A percentile compares a stretch with the other conserved stretches of the same genome.
These are phyloP conservation scores for Ctenicera cuprea DNA, from an alignment of 2,888 invertebrate genomes.

Conservation along the genomic window DNA sequence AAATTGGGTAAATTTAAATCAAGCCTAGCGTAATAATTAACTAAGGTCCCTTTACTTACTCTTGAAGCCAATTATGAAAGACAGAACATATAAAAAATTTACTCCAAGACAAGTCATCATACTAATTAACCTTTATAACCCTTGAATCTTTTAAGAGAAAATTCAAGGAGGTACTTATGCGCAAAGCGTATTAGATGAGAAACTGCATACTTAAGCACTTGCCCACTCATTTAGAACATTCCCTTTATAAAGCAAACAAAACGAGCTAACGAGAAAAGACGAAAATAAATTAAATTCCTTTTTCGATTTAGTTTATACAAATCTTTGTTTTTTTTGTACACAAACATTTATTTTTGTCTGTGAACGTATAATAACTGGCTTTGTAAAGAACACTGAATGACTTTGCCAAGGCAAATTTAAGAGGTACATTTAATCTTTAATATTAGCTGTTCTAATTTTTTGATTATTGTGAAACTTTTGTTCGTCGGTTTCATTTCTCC, in stretches of 20 bases:
- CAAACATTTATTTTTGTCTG: background rate
- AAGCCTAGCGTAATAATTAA: slow-evolving; percentile 57
- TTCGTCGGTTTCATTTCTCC: too few species aligned
- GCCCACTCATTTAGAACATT: background rate
- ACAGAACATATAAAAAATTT: slow-evolving; percentile 22
- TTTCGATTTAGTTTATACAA: too few species aligned
- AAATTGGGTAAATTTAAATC: slow-evolving; percentile 57
- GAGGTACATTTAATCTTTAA: too few species aligned
- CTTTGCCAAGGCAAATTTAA: too few species aligned
- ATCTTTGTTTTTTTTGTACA: background rate
- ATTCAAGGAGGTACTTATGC: slow-evolving; percentile 14
- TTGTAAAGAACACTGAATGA: too few species aligned
- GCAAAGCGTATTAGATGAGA: slow-evolving; percentile 12
- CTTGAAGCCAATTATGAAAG: slow-evolving; percentile 36
- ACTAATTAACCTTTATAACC: slow-evolving; percentile 23
- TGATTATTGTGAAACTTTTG: too few species aligned
- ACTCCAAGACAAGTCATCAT: slow-evolving; percentile 26
- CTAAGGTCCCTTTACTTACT: slow-evolving; percentile 53
- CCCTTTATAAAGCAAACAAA: too few species aligned
- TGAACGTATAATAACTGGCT: too few species aligned
- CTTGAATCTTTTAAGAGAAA: slow-evolving; percentile 11
- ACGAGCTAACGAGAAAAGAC: too few species aligned
- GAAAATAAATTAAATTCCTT: too few species aligned
- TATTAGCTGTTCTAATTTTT: too few species aligned
- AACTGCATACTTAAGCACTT: slow-evolving; percentile 5